These are phyloP conservation scores for Mellivora capensis DNA, from an alignment of 2,113 vertebrate genomes.

Conservation along the genomic window DNA sequence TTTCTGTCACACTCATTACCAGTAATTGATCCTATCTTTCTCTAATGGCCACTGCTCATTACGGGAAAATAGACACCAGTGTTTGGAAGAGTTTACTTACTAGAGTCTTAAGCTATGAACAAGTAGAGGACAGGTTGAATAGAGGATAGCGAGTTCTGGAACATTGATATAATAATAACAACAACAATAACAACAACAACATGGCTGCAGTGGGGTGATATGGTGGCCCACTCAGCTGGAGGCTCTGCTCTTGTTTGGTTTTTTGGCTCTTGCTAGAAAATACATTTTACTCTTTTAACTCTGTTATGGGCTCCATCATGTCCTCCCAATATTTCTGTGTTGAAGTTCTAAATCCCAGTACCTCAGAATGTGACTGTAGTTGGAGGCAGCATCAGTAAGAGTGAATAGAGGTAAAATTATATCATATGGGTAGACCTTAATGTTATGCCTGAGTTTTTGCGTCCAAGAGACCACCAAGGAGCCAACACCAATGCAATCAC, in stretches of 20 bases:
- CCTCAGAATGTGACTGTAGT: background rate
- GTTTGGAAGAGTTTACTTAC: background rate
- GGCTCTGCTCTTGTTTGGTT: background rate
- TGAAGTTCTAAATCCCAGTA: background rate
- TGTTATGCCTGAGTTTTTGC: too few relatives aligned
- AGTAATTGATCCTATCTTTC: background rate
- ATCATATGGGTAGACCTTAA: background rate
- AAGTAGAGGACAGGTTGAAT: background rate
- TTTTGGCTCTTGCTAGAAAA: background rate
- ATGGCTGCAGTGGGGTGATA: background rate
- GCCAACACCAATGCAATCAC: too few relatives aligned
- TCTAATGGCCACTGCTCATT: background rate
- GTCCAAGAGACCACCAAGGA: too few relatives aligned
- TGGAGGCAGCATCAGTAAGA: background rate
- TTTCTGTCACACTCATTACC: background rate
- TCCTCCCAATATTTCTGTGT: background rate
- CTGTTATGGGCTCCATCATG: background rate
- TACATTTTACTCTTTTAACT: background rate
- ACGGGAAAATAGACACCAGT: background rate
- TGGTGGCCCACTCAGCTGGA: background rate
- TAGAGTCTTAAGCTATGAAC: background rate
- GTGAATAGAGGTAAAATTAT: background rate
- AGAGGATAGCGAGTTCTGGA: background rate
- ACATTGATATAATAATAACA: background rate
- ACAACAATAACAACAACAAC: background rate